A percentile compares a stretch with the other conserved stretches of the same genome.
phyloP scores from a whole-genome alignment of 2,888 invertebrate genomes.

The Thereva nobilitata region DNA sequence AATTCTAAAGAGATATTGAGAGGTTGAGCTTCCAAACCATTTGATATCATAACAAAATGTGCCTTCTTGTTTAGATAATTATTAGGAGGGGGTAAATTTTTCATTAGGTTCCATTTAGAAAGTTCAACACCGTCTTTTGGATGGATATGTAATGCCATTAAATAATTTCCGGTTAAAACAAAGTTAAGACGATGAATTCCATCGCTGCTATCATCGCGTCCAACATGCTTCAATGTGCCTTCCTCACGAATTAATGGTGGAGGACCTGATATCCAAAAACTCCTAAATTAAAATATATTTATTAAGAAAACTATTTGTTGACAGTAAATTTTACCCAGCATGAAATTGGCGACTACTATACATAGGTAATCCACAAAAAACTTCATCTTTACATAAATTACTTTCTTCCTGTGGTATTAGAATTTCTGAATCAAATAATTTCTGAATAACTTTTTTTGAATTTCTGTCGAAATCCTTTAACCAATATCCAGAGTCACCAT shows the following conservation, averaged over 20 bases:
- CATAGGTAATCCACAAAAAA: constrained; percentile 50
- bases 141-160: constrained; percentile 48
- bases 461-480: constrained; percentile 51
- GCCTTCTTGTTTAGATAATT: constrained; percentile 46
- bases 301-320: background rate
- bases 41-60: constrained; percentile 49
- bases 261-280: constrained; percentile 50
- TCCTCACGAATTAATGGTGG: constrained; percentile 48
- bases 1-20: constrained; percentile 49
- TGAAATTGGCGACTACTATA: constrained; percentile 48
- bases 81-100: constrained; percentile 46
- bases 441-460: constrained; percentile 50
- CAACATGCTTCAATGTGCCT: constrained; percentile 44
- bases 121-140: constrained; percentile 47
- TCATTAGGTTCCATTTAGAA: constrained; percentile 47
- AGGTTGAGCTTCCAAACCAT: constrained; percentile 48
- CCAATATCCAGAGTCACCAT: constrained; percentile 52
- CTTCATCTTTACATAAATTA: constrained; percentile 49
- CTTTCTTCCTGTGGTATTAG: constrained; percentile 49
- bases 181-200: constrained; percentile 45
- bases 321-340: constrained; percentile 44
- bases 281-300: constrained; percentile 40
- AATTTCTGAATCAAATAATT: constrained; percentile 49
- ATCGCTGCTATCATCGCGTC: constrained; percentile 41
- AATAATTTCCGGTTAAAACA: constrained; percentile 46